Evolutionary conservation across 2,113 vertebrate species (phyloP), one percentile per base, ranked within the genome.

Genomic region (Orientallactaga bullata): DNA sequence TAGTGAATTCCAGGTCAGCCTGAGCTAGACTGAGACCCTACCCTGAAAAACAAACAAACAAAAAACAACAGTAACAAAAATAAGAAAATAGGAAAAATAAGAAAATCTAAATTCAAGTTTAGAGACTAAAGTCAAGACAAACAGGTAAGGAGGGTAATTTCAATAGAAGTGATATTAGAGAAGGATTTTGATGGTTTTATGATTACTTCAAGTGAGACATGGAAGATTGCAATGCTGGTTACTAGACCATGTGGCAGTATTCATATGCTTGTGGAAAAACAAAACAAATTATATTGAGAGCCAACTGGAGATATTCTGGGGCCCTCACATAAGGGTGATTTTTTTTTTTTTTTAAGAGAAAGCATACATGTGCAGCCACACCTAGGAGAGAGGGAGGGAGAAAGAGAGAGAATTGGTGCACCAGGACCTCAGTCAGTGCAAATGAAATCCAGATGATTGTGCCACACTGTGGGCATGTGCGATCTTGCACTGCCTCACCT

Each of bases 51-150:
- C n/a, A n/a, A n/a, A n/a, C n/a, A n/a, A n/a, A n/a, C n/a, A n/a
- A n/a, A n/a, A n/a, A n/a, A n/a, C 21, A 61, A 20, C 8, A 79
- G n/a, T 30, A 51, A 71, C 78, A 81, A 61, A 42, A 4, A 63
- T 20, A 37, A 80, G 23, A 11, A 74, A 74, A 39, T 11, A 73
- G 1, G 4, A 28, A 73, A 28, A 24, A n/a, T 47, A 61, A 20
- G 23, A 63, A 63, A 63, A 7, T 63, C 42, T 47, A 47, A 47
- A 47, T 65, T 65, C 63, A 39, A 91, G 26, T 68, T 60, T 90
- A n/a, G 74, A 16, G 18, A 85, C 32, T 81, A 26, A 93, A 73
- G n/a, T 81, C 28, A 95, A 81, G 15, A 32, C 77, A 83, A 61
- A 60, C 17, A 42, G 74, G 73, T 60, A 23, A 13, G 23, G 32